These are phyloP conservation scores for Lasiommata megera DNA, from an alignment of 2,888 invertebrate species.

Conservation along the genomic window DNA sequence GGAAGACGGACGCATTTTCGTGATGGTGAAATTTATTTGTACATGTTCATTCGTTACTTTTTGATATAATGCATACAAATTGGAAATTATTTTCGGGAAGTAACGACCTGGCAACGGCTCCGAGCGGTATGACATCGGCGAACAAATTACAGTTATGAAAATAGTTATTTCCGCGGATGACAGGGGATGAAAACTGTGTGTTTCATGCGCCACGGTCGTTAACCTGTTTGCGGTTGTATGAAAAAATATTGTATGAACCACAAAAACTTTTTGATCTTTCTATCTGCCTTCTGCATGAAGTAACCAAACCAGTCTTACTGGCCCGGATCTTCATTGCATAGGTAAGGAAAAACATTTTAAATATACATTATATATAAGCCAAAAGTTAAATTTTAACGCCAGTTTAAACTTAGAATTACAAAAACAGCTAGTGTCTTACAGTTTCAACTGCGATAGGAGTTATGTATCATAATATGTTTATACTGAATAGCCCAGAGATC, in stretches of 20 bases:
- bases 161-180: conserved; percentile 33
- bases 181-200: not conserved
- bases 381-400: too few species aligned
- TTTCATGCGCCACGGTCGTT: conserved; percentile 2
- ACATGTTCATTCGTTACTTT: conserved; percentile 9
- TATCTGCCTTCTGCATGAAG: not conserved
- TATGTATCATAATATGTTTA: too few species aligned
- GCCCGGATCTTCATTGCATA: too few species aligned
- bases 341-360: too few species aligned
- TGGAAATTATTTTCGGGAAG: conserved; percentile 52
- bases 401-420: too few species aligned
- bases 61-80: conserved; percentile 34
- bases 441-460: too few species aligned
- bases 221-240: not conserved
- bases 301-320: too few species aligned
- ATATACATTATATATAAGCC: too few species aligned
- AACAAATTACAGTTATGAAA: conserved; percentile 44
- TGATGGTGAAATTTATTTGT: not conserved
- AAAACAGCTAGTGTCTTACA: too few species aligned
- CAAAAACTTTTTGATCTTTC: not conserved
- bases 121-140: conserved; percentile 39
- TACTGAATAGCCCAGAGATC: too few species aligned
- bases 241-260: not conserved
- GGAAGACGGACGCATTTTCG: too few species aligned
- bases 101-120: conserved; percentile 41